Conservation (phyloP, 2,888 invertebrate genomes). For the Drosophila affinis region DNA sequence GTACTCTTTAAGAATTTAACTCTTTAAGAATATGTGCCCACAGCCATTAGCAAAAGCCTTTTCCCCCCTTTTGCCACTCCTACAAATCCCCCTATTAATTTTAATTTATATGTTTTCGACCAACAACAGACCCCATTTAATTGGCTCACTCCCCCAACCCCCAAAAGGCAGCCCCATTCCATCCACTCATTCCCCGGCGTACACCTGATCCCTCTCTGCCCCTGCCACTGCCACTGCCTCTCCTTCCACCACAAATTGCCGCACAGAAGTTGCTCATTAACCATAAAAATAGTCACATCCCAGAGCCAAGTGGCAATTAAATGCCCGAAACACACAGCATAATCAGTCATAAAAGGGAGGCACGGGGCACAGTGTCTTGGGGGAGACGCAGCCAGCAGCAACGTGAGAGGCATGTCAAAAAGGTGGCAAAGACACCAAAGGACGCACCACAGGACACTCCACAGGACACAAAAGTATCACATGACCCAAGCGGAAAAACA, state of each 20-base stretch:
- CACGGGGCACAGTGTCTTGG: background rate
- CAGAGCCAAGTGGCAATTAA: constrained; percentile 72
- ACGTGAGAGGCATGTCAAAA: constrained; percentile 67
- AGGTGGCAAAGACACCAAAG: constrained; percentile 20
- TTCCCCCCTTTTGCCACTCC: background rate
- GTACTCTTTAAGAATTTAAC: background rate
- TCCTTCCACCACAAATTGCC: constrained; percentile 45
- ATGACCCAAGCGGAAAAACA: constrained; percentile 55
- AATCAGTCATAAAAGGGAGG: constrained; percentile 69
- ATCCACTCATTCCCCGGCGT: constrained; percentile 1
- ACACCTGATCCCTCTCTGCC: constrained; percentile 57
- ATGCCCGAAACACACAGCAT: constrained; percentile 73
- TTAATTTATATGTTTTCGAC: constrained; percentile 56
- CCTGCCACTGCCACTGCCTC: background rate
- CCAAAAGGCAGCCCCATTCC: constrained; percentile 13
- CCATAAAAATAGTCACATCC: constrained; percentile 75
- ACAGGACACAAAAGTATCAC: constrained; percentile 58
- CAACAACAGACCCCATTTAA: constrained; percentile 48
- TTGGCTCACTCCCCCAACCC: constrained; percentile 42
- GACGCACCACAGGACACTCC: too few relatives aligned
- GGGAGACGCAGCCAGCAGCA: constrained; percentile 17
- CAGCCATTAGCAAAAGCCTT: background rate
- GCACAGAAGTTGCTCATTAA: constrained; percentile 66
- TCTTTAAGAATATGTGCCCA: background rate
- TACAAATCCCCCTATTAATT: constrained; percentile 43